Evolutionary conservation across 1,140 invertebrate genomes (phyloP), one percentile per base, ranked within the genome.

Genomic region (Microplitis demolitor): DNA sequence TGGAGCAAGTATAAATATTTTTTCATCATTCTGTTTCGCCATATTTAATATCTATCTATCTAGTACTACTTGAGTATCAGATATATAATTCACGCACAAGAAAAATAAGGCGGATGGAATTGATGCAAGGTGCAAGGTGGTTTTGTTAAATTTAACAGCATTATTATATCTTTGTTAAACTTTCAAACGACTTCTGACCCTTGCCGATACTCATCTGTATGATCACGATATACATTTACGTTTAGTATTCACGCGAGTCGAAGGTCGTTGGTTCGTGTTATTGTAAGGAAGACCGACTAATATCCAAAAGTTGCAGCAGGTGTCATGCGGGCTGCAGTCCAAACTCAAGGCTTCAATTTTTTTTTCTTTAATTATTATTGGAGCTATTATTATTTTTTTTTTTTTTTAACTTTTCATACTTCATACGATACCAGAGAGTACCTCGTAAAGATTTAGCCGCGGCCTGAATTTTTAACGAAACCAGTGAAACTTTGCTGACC

Each of bases 381-480:
- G 5, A 13, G 51, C 11, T n/a, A 4, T n/a, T 54, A n/a, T 54
- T 54, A 13, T 16, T 71, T 54, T 50, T 69, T 35, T 54, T 34
- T 69, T 56, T 33, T 68, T 35, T 58, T 54, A 56, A 14, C 5
- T 71, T 61, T 50, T 50, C 33, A 34, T 70, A 71, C 62, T 71
- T 71, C 51, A 71, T 56, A 69, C 56, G 67, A 71, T 60, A 53
- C 60, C 39, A 31, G 60, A 71, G 45, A 71, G 69, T 63, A 60
- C 69, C 69, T 71, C 69, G 61, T 71, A 71, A 71, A 71, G 69
- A 71, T 60, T 71, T 33, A 34, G 51, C 58, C 61, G 60, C 69
- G 56, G 60, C 60, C 61, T 71, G 69, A 71, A 71, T 71, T 71
- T 71, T 71, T 71, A 71, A 71, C 58, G 60, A 39, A 24, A 71